Conservation (phyloP, 2,797 vertebrate genomes). For the Odontamblyopus rebecca region DNA sequence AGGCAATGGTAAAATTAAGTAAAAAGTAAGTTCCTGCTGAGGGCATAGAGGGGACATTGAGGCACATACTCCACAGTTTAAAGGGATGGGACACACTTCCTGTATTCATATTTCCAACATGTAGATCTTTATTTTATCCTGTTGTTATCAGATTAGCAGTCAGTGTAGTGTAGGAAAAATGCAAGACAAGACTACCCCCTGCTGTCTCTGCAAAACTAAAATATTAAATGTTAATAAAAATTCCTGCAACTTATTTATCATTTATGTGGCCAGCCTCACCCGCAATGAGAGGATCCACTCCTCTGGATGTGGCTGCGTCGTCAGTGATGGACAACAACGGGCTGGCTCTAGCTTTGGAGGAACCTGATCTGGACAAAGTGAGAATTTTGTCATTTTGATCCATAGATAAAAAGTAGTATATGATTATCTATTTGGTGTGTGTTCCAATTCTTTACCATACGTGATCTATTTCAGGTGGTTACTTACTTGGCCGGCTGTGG, state of each 20-base stretch:
- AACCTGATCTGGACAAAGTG: conserved; percentile 96
- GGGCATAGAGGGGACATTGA: conserved; percentile 5
- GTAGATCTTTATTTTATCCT: not conserved
- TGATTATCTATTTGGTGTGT: not conserved
- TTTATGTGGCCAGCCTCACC: conserved; percentile 84
- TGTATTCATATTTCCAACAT: no score
- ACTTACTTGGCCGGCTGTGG: conserved; percentile 96
- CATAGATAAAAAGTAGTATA: no score
- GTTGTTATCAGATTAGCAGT: conserved; percentile 14
- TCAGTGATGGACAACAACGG: conserved; percentile 99
- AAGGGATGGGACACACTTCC: not conserved
- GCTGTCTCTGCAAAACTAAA: conserved; percentile 40
- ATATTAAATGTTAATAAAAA: not conserved
- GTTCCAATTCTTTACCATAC: not conserved
- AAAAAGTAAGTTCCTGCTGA: conserved; percentile 13
- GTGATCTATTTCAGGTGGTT: conserved; percentile 82
- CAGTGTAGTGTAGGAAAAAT: conserved; percentile 18
- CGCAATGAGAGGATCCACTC: conserved; percentile 96
- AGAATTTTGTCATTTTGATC: not conserved
- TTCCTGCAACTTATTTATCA: conserved; percentile 12
- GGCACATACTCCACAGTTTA: not conserved
- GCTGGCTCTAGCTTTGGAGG: conserved; percentile 91
- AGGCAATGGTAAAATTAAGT: conserved; percentile 18
- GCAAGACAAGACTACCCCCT: conserved; percentile 64
- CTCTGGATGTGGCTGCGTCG: conserved; percentile 94